Evolutionary conservation across 2,888 invertebrate genomes (phyloP), one percentile per base, ranked within the genome.

Genomic region (Liposcelis brunnea): DNA sequence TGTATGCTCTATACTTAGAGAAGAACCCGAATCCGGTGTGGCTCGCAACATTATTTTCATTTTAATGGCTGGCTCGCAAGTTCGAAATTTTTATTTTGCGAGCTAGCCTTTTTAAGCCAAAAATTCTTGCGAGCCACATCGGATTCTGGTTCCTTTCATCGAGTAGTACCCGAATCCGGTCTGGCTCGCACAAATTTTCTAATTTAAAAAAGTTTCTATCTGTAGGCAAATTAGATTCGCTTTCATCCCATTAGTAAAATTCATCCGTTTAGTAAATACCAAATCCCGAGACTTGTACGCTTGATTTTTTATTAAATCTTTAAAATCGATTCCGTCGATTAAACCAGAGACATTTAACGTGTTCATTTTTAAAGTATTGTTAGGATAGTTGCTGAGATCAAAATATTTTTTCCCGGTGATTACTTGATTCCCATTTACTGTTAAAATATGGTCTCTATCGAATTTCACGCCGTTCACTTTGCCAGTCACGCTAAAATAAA

Each of bases 321-420:
- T 45, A 10, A 63, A 48, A 47, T 59, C 51, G 5, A 59, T 53
- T 31, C 52, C 55, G 50, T 63, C 63, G 15, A 63, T 40, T 6
- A 48, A 31, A 10, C 58, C 58, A 47, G 55, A 58, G 15, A 61
- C 38, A 52, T 57, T 56, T n/a, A 63, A 47, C 19, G 50, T 52
- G 47, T 58, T 54, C 43, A 63, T 58, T 32, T 49, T 49, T 11
- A 55, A 42, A 18, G 49, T 33, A 34, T 54, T 48, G n/a, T 42
- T 10, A 37, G 35, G 35, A 15, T 35, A 18, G 6, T 51, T 37
- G 2, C 45, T 52, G 5, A 61, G 12, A 34, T 58, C 51, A 2
- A 61, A 51, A 3, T 35, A 52, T 55, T 65, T 68, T 38, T 49
- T 55, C 7, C 64, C 66, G 6, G 51, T 55, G 18, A 70, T 59